Base-by-base conservation (phyloP, 2,888 invertebrate species). In the Cantharis nigra region DNA sequence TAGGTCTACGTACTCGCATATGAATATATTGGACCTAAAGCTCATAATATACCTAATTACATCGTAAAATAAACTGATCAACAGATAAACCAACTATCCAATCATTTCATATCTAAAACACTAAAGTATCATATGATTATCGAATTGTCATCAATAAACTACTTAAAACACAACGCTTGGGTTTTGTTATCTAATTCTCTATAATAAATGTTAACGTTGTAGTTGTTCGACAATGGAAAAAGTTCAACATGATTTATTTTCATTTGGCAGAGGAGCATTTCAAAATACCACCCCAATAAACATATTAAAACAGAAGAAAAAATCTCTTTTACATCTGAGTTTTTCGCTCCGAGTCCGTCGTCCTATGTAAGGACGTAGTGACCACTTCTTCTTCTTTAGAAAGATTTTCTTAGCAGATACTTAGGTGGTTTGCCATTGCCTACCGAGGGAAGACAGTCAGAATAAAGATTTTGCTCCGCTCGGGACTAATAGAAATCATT, bases 121-220 rank as follows among this genome's bases (percentile, higher is more conserved):
- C 82, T 81, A 83, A 83, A 83, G 81, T 83, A 81, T 82, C 81
- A 80, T 83, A 82, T 83, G 83, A 83, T 83, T 83, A 83, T 83
- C 83, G 83, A 82, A 83, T 83, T 83, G 82, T 83, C 83, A 83
- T 83, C 82, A 82, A 83, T 83, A 83, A 83, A 83, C 82, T 83
- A 82, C 81, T 83, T 49, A 49, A 49, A 49, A 49, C 49, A 77
- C 77, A 73, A 65, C 20, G 67, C 74, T 63, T 76, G 73, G 71
- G 78, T 78, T 79, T 69, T 76, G 79, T 80, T 80, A 80, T 80
- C 79, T 79, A 80, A 78, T 72, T 70, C 80, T 49, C 49, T 49
- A 49, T 49, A 49, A 49, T 49, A 49, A 49, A 49, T 49, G 49
- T 49, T 49, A 49, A 49, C 49, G n/a, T 49, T 49, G 33, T 13